Base-by-base conservation (phyloP, 2,888 invertebrate genomes). In the Hemicrepidius hirtus region DNA sequence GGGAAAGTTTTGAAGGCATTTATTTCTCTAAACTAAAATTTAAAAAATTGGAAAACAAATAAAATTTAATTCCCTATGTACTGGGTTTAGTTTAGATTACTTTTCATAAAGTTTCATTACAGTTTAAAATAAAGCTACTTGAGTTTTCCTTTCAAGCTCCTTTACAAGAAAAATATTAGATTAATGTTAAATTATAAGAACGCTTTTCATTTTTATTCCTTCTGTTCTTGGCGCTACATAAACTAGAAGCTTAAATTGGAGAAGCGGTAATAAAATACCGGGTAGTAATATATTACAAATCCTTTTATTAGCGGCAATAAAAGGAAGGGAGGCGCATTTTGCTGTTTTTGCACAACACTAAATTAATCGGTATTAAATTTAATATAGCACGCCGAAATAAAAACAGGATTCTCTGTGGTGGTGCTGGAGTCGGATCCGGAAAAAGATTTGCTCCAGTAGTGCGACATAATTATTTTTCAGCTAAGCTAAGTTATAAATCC, bases 301-400 rank as follows among this genome's bases (percentile, higher is more conserved):
- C 70, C 68, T 68, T 70, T 71, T 65, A 71, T 71, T 71, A 71
- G 71, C 44, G 50, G 65, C 65, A 71, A 71, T 71, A 71, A 71
- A 71, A 71, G 60, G 50, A 60, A 66, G 59, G 67, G 62, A 66
- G 59, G 67, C 67, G 53, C 44, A 63, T 62, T 63, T 67, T 67
- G 67, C 67, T 55, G 71, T 67, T 71, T 71, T 71, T 71, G 67
- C 67, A 71, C 67, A 71, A 71, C 66, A 62, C 71, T 67, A 62
- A 71, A 71, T 71, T 71, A 71, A 71, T 71, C 44, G 71, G 71
- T 63, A 71, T 71, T 71, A 71, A 67, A 71, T 71, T 71, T 71
- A 71, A 71, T 71, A 71, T 71, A 62, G 71, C 62, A 28, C 10
- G 62, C 40, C 44, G 40, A 53, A 53, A 67, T 67, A 71, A 71